These are phyloP conservation scores for Tragelaphus strepsiceros DNA, from an alignment of 2,113 vertebrate genomes.

Conservation along the genomic window DNA sequence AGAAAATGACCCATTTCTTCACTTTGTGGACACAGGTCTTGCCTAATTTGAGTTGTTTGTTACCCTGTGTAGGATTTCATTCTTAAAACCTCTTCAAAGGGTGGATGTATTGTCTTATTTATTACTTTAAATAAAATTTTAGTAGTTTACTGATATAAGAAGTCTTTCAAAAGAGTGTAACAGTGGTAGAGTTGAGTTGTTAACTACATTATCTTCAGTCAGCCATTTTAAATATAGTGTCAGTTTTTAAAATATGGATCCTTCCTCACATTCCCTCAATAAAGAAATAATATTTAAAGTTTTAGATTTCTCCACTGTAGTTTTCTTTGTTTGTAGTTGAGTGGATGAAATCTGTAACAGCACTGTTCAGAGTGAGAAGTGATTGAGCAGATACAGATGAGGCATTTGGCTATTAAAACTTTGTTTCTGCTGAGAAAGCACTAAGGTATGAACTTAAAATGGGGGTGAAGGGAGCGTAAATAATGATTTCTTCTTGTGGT, in stretches of 20 bases:
- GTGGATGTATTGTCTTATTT: background rate
- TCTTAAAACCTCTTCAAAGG: background rate
- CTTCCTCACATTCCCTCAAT: background rate
- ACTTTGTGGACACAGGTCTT: background rate
- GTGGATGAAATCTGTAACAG: background rate
- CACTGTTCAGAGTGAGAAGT: background rate
- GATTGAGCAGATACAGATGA: conserved; percentile 51
- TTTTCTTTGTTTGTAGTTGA: background rate
- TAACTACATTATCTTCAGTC: conserved; percentile 8
- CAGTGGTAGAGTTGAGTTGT: background rate
- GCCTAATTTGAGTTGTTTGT: background rate
- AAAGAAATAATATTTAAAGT: background rate
- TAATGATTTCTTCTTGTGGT: conserved; percentile 72
- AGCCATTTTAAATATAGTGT: background rate
- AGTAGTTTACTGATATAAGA: background rate
- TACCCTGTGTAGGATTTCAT: background rate
- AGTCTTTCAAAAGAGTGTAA: background rate
- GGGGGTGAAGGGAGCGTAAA: conserved; percentile 28
- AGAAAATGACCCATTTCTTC: background rate
- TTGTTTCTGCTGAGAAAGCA: conserved; percentile 51
- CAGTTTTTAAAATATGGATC: conserved; percentile 40
- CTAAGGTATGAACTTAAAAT: background rate
- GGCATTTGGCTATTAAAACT: conserved; percentile 63
- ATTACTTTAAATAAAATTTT: background rate
- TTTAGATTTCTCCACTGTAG: background rate